These are phyloP conservation scores for Thymallus thymallus DNA, from an alignment of 2,113 vertebrate species.

Conservation along the genomic window DNA sequence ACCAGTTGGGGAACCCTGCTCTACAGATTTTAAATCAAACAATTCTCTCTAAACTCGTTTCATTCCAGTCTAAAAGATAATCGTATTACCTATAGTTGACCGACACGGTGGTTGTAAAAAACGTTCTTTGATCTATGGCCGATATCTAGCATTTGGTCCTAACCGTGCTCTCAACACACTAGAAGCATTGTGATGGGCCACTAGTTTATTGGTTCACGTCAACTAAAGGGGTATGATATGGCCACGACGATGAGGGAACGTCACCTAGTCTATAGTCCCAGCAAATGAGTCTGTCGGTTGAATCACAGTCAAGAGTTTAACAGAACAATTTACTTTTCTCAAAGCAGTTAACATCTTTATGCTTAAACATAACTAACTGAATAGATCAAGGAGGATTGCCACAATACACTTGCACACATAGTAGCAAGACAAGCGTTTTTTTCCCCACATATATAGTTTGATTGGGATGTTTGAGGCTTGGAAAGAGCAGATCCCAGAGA, in stretches of 20 bases:
- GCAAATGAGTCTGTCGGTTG: neutral
- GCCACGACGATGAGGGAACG: conserved; percentile 7
- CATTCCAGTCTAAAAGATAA: conserved; percentile 37
- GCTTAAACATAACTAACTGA: conserved; percentile 1
- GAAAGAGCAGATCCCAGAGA: conserved; percentile 14
- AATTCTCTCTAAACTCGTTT: conserved; percentile 41
- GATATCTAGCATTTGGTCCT: conserved; percentile 53
- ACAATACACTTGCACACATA: conserved; percentile 17
- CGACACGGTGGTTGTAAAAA: conserved; percentile 32
- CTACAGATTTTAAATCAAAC: no score
- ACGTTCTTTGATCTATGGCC: conserved; percentile 49
- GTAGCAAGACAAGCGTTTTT: conserved; percentile 20
- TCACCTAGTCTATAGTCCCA: neutral
- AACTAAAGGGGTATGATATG: conserved; percentile 4
- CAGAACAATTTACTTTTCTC: conserved; percentile 16
- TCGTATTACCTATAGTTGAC: neutral
- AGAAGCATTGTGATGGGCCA: conserved; percentile 20
- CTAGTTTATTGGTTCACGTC: conserved; percentile 32
- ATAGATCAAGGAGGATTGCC: conserved; percentile 17
- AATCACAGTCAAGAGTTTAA: conserved; percentile 4
- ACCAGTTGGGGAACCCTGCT: neutral
- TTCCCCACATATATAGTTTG: conserved; percentile 21
- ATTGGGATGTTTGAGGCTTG: conserved; percentile 28
- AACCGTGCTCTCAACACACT: conserved; percentile 31
- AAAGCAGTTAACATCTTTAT: conserved; percentile 18